Base-by-base conservation (phyloP, 2,888 invertebrate species). In the Pseudeuparius sepicola region DNA sequence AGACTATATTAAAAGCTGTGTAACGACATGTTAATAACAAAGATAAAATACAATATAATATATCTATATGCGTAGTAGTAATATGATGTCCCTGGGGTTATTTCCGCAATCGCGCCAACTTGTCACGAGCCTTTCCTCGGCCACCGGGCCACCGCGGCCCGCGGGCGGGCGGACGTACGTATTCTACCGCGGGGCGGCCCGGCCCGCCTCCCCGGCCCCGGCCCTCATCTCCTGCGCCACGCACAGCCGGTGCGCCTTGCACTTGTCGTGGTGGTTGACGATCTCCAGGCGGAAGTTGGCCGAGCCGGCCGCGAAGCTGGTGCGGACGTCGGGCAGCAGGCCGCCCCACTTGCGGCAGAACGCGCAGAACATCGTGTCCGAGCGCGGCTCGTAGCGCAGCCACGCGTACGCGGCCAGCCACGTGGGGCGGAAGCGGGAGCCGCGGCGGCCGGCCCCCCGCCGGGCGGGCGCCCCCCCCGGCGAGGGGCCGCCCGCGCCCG, bases 291-390 rank as follows among this genome's bases (percentile, higher is more conserved):
- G 68, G 61, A 82, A 82, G 59, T 82, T 82, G 28, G 76, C 71
- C 51, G 78, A 83, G 37, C 82, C 82, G 50, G 77, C 76, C n/a
- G 80, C 78, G 50, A 83, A 83, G 1, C 80, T 80, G n/a, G 82
- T 82, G 37, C 80, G 70, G 50, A 78, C 78, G 41, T 78, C 76
- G 9, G 78, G 74, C 45, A 78, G 65, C 13, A 73, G 71, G 29
- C 70, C 69, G 33, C 78, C 77, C 80, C 81, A 82, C 50, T 77
- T 78, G 41, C 81, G 67, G 52, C 81, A 82, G 50, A 72, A 77
- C 48, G 72, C 76, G 56, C 82, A 82, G 56, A 65, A 82, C 82
- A 82, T 82, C 11, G 71, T 69, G 49, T 81, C 78, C 36, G 67
- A 68, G 24, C 58, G 52, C 50, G 75, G 72, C 49, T 82, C 82